A percentile compares a stretch with the other conserved stretches of the same genome.
Conservation (phyloP, 2,113 vertebrate genomes). For the Chaetops frenatus region DNA sequence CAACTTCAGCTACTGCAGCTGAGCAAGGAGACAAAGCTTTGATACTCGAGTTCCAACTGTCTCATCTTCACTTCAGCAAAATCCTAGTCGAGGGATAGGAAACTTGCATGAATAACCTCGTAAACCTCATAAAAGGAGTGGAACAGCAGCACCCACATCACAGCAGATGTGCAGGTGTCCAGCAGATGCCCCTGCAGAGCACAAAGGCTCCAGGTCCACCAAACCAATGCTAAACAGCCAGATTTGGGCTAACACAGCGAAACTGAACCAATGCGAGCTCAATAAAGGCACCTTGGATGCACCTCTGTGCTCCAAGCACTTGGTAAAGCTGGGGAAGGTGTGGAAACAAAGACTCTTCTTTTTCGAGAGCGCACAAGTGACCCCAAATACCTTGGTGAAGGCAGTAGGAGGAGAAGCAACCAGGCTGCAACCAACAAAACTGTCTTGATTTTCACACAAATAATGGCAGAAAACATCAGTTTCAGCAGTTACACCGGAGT, state of each 20-base stretch:
- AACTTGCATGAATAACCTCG: not conserved
- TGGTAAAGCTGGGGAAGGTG: fast-evolving
- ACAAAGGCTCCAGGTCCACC: not conserved
- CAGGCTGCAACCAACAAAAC: not conserved
- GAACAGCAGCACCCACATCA: not conserved
- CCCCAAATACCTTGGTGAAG: not conserved
- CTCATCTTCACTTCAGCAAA: not conserved
- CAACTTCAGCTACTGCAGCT: not conserved
- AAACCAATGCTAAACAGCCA: not conserved
- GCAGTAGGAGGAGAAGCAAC: not conserved
- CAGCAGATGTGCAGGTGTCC: not conserved
- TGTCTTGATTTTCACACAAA: not conserved
- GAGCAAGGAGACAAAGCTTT: not conserved
- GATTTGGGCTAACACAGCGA: not conserved
- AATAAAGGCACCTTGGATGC: not conserved
- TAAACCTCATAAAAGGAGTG: not conserved
- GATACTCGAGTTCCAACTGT: not conserved
- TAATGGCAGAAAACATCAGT: not conserved
- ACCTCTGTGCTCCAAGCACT: not conserved
- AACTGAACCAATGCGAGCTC: not conserved
- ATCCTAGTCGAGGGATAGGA: not conserved
- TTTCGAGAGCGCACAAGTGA: not conserved
- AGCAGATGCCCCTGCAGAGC: not conserved
- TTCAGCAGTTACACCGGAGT: not conserved
- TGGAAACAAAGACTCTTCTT: not conserved